These are phyloP conservation scores for Indicator maculatus DNA, from an alignment of 2,113 vertebrate genomes.

Conservation along the genomic window DNA sequence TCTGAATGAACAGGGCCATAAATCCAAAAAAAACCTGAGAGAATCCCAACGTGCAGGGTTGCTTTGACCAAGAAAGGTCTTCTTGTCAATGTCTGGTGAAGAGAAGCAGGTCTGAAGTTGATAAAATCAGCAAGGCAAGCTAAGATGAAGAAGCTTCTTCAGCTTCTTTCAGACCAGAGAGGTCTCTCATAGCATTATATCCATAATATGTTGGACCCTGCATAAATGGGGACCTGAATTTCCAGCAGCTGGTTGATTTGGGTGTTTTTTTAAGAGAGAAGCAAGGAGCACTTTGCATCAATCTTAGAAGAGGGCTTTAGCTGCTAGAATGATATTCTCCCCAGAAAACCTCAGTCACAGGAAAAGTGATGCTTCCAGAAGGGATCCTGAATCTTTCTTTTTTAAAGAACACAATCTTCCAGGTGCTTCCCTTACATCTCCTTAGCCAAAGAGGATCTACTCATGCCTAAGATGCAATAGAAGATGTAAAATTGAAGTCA, in stretches of 20 bases:
- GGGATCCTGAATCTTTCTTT: not conserved
- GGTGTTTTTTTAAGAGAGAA: not conserved
- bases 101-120: not conserved
- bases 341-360: not conserved
- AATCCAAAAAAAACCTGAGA: not conserved
- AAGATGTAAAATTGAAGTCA: slow-evolving; percentile 5
- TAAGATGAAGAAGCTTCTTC: not conserved
- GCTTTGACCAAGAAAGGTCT: not conserved
- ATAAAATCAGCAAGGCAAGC: not conserved
- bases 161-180: no score
- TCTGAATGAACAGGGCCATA: not conserved
- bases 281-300: not conserved
- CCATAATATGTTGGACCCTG: not conserved
- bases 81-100: not conserved
- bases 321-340: not conserved
- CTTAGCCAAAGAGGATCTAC: not conserved
- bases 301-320: not conserved
- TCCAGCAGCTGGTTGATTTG: not conserved
- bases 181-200: not conserved
- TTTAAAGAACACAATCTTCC: slow-evolving; percentile 17
- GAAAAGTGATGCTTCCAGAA: not conserved
- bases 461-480: slow-evolving; percentile 13
- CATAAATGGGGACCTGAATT: not conserved
- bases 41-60: not conserved
- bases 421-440: not conserved